These are phyloP conservation scores for Eptatretus atami DNA, from an alignment of 2,797 vertebrate genomes.

Conservation along the genomic window DNA sequence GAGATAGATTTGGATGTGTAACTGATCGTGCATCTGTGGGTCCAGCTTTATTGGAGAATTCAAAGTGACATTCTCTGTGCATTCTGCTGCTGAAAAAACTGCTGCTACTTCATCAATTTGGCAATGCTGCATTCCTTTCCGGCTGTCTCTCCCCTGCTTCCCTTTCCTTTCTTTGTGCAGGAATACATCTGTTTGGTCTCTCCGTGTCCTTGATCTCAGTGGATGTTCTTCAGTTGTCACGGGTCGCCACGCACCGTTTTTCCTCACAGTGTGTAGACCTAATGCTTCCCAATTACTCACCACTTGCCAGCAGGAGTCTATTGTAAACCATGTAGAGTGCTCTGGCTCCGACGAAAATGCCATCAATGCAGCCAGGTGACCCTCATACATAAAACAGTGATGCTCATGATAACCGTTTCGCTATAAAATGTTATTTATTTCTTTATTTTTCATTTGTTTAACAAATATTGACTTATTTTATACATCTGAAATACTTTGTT, in stretches of 20 bases:
- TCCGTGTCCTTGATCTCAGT: slow-evolving; percentile 66
- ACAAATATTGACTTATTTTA: no score
- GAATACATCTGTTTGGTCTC: slow-evolving; percentile 65
- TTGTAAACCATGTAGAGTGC: slow-evolving; percentile 75
- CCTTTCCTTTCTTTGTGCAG: slow-evolving; percentile 14
- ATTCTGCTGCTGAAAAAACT: no score
- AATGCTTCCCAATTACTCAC: slow-evolving; percentile 53
- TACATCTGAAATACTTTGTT: no score
- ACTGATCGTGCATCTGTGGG: no score
- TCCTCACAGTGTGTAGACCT: slow-evolving; percentile 75
- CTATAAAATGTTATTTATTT: no score
- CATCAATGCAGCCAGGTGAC: slow-evolving; percentile 53
- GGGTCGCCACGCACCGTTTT: slow-evolving; percentile 66
- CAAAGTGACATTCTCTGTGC: no score
- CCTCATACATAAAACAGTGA: background rate
- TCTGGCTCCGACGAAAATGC: slow-evolving; percentile 44
- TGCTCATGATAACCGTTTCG: no score
- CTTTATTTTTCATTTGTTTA: no score
- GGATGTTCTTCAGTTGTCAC: slow-evolving; percentile 72
- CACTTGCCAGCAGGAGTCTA: slow-evolving; percentile 44
- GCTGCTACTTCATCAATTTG: no score
- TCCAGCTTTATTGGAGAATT: no score
- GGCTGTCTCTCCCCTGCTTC: background rate
- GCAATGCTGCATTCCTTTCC: no score
- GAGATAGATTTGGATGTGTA: no score